A percentile compares a stretch with the other conserved stretches of the same genome.
Evolutionary conservation across 2,113 vertebrate genomes (phyloP).

Genomic region (Xerus inauris): DNA sequence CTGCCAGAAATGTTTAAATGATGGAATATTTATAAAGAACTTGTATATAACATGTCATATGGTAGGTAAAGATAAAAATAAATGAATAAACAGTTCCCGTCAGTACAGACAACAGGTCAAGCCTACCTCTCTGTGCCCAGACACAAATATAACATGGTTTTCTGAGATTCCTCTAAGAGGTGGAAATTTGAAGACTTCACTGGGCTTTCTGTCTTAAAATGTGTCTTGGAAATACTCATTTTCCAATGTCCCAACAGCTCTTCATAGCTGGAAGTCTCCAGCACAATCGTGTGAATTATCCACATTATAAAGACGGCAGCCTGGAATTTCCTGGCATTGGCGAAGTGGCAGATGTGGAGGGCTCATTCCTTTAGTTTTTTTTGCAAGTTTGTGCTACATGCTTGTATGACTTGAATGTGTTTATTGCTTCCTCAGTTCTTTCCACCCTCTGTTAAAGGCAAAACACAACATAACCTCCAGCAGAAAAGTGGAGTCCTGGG

Average conservation of each 20-base stretch:
- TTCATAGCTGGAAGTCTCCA: slow-evolving; percentile 35
- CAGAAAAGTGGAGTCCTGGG: background rate
- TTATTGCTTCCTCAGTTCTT: slow-evolving; percentile 36
- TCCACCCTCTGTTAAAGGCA: background rate
- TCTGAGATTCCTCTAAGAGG: slow-evolving; percentile 30
- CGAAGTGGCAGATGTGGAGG: slow-evolving; percentile 58
- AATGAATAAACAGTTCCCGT: slow-evolving; percentile 1
- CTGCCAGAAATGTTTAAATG: background rate
- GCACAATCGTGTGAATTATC: slow-evolving; percentile 64
- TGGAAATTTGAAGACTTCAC: slow-evolving; percentile 11
- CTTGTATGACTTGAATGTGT: background rate
- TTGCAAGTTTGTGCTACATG: background rate
- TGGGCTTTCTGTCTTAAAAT: background rate
- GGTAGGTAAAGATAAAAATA: background rate
- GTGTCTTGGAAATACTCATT: background rate
- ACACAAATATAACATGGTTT: background rate
- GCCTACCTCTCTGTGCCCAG: background rate
- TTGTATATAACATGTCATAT: background rate
- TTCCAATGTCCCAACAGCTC: background rate
- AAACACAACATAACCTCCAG: background rate
- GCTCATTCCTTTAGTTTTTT: slow-evolving; percentile 49
- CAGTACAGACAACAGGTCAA: background rate
- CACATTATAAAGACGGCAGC: slow-evolving; percentile 35
- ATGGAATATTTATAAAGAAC: slow-evolving; percentile 3
- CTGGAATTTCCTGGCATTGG: slow-evolving; percentile 68